Conservation (phyloP, 2,113 vertebrate genomes). For the Jacana jacana region DNA sequence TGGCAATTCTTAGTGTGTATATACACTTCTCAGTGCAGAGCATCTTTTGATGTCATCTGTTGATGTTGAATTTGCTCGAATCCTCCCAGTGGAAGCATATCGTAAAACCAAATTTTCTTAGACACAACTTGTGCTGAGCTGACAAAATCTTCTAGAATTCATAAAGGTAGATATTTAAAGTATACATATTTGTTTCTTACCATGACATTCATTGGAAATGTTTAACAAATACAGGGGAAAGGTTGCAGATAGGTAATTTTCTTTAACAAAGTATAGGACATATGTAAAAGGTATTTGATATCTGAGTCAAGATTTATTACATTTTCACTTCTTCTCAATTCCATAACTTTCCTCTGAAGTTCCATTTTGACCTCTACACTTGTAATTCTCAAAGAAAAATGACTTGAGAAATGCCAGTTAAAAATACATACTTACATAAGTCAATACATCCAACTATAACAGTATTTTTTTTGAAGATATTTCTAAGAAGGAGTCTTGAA, state of each 20-base stretch:
- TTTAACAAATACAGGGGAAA: neutral
- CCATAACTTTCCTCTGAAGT: neutral
- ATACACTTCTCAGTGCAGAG: neutral
- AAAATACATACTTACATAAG: neutral
- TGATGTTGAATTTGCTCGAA: neutral
- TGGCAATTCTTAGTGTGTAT: neutral
- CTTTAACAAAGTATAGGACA: neutral
- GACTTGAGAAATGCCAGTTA: neutral
- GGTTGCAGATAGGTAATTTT: neutral
- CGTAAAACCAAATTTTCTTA: neutral
- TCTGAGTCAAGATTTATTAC: neutral
- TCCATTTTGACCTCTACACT: neutral
- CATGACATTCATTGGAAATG: neutral
- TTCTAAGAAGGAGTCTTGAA: neutral
- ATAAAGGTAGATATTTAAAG: neutral
- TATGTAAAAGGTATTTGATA: neutral
- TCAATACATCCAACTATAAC: neutral
- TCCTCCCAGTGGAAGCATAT: neutral
- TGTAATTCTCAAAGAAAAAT: neutral
- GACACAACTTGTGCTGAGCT: neutral
- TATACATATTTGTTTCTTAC: neutral
- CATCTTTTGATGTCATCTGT: neutral
- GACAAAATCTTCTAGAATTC: neutral
- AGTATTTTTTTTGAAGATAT: neutral
- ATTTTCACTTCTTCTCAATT: neutral